Percentiles rank a stretch among this genome's conserved stretches.
Conservation (phyloP, 2,797 vertebrate species). For the Allobates femoralis region DNA sequence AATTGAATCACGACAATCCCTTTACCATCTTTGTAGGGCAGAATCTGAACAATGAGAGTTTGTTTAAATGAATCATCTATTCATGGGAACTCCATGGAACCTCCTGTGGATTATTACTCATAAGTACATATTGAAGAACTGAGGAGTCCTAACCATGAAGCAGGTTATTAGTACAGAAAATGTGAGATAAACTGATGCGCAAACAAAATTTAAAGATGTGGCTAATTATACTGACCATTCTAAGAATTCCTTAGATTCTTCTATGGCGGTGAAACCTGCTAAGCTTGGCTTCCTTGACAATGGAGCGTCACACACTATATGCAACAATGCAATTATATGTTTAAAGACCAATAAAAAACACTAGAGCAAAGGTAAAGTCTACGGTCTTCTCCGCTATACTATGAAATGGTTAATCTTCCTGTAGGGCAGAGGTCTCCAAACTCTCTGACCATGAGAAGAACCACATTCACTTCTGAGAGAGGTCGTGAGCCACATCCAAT, state of each 20-base stretch:
- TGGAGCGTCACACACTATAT: neutral
- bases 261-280: neutral
- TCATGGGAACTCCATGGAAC: neutral
- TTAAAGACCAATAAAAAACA: neutral
- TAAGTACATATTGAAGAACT: neutral
- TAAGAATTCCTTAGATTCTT: slow-evolving; percentile 42
- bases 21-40: neutral
- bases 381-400: neutral
- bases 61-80: neutral
- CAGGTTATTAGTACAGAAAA: neutral
- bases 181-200: neutral
- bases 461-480: too few relatives aligned
- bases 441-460: too few relatives aligned
- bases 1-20: too few relatives aligned
- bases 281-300: neutral
- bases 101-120: neutral
- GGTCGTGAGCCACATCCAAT: too few relatives aligned
- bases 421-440: too few relatives aligned
- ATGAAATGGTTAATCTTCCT: neutral
- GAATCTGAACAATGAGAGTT: neutral
- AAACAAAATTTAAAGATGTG: slow-evolving; percentile 4
- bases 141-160: neutral
- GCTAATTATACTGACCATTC: neutral
- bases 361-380: neutral
- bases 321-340: neutral